phyloP scores from a whole-genome alignment of 1,140 invertebrate species.

The Drosophila trapezifrons region DNA sequence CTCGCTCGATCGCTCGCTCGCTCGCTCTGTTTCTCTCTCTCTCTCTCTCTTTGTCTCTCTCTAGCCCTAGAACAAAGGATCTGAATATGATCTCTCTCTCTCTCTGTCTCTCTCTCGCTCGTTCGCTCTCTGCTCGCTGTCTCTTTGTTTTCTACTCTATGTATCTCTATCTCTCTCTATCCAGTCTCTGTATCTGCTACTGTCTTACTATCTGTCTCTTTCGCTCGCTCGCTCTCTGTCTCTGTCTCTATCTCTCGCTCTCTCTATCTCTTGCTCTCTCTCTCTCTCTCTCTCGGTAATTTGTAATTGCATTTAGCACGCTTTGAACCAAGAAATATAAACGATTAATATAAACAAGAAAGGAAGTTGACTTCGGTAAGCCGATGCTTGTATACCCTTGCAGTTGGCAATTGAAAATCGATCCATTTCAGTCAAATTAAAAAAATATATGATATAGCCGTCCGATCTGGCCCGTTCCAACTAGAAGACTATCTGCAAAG shows the following conservation, averaged over 20 bases:
- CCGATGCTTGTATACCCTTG: too few relatives aligned
- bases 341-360: constrained; percentile 41
- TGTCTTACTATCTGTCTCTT: constrained; percentile 34
- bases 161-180: constrained; percentile 18
- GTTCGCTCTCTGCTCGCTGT: constrained; percentile 67
- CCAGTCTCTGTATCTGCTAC: constrained; percentile 35
- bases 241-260: constrained; percentile 20
- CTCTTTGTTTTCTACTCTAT: constrained; percentile 36
- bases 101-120: constrained; percentile 59
- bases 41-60: constrained; percentile 24
- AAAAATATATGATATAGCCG: too few relatives aligned
- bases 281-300: constrained; percentile 56
- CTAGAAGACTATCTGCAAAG: too few relatives aligned
- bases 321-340: constrained; percentile 47
- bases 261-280: constrained; percentile 28
- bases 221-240: constrained; percentile 31
- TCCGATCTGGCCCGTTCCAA: too few relatives aligned
- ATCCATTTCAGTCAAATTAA: too few relatives aligned
- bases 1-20: constrained; percentile 45
- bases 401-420: too few relatives aligned
- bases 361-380: too few relatives aligned
- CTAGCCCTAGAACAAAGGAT: constrained; percentile 42
- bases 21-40: constrained; percentile 21
- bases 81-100: constrained; percentile 54
- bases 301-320: constrained; percentile 67